Conservation (phyloP, 2,113 vertebrate genomes). For the Larimichthys crocea region DNA sequence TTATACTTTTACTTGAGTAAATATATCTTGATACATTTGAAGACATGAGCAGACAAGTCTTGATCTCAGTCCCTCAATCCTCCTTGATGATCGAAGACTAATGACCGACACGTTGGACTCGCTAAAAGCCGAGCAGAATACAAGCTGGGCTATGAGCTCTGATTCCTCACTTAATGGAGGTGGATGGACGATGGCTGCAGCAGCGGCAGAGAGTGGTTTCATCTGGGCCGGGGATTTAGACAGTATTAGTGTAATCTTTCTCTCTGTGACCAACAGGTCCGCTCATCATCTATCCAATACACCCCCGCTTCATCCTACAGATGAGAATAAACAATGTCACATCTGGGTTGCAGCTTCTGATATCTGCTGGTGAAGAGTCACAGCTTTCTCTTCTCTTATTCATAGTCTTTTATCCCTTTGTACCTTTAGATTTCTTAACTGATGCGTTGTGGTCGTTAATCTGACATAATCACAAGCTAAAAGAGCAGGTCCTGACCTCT, state of each 20-base stretch:
- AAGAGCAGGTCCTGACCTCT: not conserved
- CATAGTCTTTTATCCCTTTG: not conserved
- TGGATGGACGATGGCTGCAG: not conserved
- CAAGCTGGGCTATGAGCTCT: not conserved
- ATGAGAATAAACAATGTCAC: constrained; percentile 25
- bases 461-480: not conserved
- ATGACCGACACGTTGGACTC: not conserved
- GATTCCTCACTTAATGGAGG: not conserved
- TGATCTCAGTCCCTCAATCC: not conserved
- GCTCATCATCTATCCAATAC: constrained; percentile 27
- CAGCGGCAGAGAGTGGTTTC: constrained; percentile 13
- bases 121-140: not conserved
- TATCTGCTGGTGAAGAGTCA: too few relatives aligned
- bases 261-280: constrained; percentile 55
- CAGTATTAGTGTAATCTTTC: constrained; percentile 71
- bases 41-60: not conserved
- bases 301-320: constrained; percentile 23
- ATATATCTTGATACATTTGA: not conserved
- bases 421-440: not conserved
- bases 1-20: not conserved
- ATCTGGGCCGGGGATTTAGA: constrained; percentile 55
- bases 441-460: not conserved
- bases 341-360: constrained; percentile 25
- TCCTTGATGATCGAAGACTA: too few relatives aligned
- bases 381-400: too few relatives aligned